Percentiles rank a stretch among this genome's conserved stretches.
Evolutionary conservation across 2,888 invertebrate species (phyloP).

Genomic region (Achlya flavicornis): DNA sequence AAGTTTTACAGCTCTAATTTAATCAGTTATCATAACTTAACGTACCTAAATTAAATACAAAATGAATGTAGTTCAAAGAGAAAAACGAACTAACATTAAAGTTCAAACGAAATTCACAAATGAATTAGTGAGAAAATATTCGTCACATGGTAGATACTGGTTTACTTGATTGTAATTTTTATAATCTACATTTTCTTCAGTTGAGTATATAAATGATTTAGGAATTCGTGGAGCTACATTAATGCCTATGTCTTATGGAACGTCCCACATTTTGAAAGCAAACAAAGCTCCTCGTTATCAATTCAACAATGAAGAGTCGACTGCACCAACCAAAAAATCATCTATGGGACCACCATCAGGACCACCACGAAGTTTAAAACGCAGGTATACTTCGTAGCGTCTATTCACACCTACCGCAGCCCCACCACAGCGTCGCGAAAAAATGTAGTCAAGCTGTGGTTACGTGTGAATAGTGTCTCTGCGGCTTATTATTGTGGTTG

Average conservation of each 20-base stretch:
- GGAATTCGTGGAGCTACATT: constrained; percentile 61
- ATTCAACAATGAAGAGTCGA: constrained; percentile 50
- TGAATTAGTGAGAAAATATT: constrained; percentile 64
- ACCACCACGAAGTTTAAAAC: constrained; percentile 59
- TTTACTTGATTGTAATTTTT: constrained; percentile 11
- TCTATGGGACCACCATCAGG: constrained; percentile 72
- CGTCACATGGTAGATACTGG: constrained; percentile 51
- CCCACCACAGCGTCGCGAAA: no score
- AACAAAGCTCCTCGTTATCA: constrained; percentile 65
- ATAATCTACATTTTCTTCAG: neutral
- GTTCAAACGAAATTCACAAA: constrained; percentile 45
- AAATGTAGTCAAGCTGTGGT: no score
- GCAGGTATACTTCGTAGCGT: constrained; percentile 59
- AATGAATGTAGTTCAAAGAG: constrained; percentile 74
- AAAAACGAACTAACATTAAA: constrained; percentile 46
- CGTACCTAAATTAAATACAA: constrained; percentile 17
- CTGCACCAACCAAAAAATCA: constrained; percentile 37
- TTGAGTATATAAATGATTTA: constrained; percentile 25
- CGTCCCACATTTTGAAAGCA: constrained; percentile 36
- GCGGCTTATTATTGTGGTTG: no score
- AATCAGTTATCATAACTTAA: no score
- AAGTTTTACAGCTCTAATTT: no score
- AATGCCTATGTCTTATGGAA: constrained; percentile 44
- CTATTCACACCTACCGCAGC: constrained; percentile 18
- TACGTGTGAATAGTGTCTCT: no score